Evolutionary conservation across 1,140 invertebrate genomes (phyloP).

Genomic region (Myzus persicae): DNA sequence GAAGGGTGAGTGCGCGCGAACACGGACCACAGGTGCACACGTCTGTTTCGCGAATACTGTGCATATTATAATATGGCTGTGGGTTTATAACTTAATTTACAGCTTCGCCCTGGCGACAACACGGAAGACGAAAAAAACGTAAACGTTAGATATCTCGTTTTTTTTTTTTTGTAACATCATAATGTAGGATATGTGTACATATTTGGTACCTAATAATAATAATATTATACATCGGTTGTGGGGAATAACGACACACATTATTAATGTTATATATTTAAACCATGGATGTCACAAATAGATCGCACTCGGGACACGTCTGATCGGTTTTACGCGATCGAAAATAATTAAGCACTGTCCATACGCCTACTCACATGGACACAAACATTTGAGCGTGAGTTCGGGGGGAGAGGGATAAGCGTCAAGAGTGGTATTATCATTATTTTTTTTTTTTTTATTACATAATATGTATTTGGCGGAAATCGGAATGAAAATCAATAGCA

Average conservation of each 20-base stretch:
- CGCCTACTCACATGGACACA: not conserved
- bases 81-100: slow-evolving; percentile 29
- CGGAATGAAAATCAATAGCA: slow-evolving; percentile 49
- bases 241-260: not conserved
- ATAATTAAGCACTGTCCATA: not conserved
- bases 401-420: not conserved
- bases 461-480: slow-evolving; percentile 32
- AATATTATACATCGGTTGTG: not conserved
- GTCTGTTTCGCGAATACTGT: not conserved
- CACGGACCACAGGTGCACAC: slow-evolving; percentile 30
- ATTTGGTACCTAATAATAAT: not conserved
- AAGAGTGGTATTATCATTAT: not conserved
- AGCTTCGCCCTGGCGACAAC: not conserved
- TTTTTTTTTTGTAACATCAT: not conserved
- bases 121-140: not conserved
- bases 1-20: not conserved
- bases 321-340: not conserved
- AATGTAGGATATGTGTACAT: not conserved
- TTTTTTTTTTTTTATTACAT: not conserved
- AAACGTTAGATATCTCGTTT: not conserved
- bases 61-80: not conserved
- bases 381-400: not conserved
- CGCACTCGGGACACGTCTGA: not conserved
- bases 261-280: not conserved
- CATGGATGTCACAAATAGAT: not conserved